Conservation (phyloP, 1,140 invertebrate species). For the Pogonomyrmex barbatus region DNA sequence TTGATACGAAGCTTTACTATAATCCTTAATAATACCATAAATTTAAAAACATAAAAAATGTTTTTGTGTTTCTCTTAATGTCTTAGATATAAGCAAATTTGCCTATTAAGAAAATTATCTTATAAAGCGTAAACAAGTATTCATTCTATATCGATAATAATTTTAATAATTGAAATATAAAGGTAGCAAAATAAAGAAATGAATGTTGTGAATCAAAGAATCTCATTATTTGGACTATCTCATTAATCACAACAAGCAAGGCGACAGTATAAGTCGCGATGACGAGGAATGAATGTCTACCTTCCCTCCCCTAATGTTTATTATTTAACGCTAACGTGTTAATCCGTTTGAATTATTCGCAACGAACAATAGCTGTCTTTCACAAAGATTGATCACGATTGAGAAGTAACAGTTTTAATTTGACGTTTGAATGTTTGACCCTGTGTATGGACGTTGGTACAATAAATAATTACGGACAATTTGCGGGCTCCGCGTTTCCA, state of each 20-base stretch:
- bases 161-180: neutral
- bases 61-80: neutral
- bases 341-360: conserved; percentile 22
- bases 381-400: conserved; percentile 49
- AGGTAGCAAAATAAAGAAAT: neutral
- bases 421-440: conserved; percentile 42
- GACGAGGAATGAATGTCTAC: neutral
- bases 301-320: neutral
- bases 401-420: conserved; percentile 52
- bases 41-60: neutral
- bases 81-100: neutral
- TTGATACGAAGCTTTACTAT: neutral
- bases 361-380: conserved; percentile 36
- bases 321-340: conserved; percentile 30
- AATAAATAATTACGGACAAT: conserved; percentile 63
- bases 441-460: conserved; percentile 50
- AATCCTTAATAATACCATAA: neutral
- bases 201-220: neutral
- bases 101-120: neutral
- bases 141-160: neutral
- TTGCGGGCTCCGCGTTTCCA: conserved; percentile 54
- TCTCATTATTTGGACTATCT: too few relatives aligned
- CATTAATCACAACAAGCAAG: neutral
- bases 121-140: neutral
- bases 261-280: neutral